A percentile compares a stretch with the other conserved stretches of the same genome.
Conservation (phyloP, 2,113 vertebrate genomes). For the Cercocebus atys region DNA sequence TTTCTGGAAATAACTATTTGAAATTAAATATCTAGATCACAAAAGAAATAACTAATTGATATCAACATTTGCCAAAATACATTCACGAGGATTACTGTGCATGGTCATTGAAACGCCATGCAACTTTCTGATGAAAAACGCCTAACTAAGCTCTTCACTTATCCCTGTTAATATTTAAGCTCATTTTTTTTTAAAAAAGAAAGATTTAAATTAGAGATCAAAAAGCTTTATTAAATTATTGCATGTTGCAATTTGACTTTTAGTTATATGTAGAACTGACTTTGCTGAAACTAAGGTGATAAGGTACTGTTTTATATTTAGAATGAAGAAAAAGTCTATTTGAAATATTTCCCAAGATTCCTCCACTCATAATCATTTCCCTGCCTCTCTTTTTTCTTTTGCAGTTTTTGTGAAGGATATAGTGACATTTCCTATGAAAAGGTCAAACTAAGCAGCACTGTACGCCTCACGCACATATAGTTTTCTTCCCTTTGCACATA, state of each 20-base stretch:
- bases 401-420: not conserved
- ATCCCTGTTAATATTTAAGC: not conserved
- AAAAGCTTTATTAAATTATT: not conserved
- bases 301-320: not conserved
- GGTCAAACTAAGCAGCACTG: not conserved
- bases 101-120: not conserved
- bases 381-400: not conserved
- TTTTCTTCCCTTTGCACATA: not conserved
- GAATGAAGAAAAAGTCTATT: not conserved
- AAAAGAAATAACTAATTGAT: not conserved
- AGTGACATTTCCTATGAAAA: not conserved
- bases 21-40: conserved; percentile 33
- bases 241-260: not conserved
- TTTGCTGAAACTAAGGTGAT: not conserved
- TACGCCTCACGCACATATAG: not conserved
- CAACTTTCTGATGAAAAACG: not conserved
- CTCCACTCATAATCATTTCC: not conserved
- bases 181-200: not conserved
- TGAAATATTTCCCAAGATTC: not conserved
- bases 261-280: not conserved
- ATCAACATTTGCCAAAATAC: conserved; percentile 13
- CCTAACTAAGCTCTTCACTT: not conserved
- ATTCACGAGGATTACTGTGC: not conserved
- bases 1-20: conserved; percentile 33
- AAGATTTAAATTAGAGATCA: not conserved